These are phyloP conservation scores for Lamproptera curius DNA, from an alignment of 2,888 invertebrate genomes.

Conservation along the genomic window DNA sequence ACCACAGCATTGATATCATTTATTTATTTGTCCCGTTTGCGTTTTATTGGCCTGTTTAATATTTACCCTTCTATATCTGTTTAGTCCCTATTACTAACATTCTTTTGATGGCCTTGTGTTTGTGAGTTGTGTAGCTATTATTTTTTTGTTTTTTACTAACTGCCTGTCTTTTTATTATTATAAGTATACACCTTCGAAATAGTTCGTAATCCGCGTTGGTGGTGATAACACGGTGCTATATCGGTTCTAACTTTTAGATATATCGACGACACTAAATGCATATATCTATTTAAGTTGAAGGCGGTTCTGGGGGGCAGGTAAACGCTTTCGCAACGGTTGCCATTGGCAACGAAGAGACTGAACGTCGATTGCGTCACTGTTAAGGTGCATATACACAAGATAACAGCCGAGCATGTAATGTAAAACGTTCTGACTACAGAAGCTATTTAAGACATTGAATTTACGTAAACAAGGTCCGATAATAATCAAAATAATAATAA, in stretches of 20 bases:
- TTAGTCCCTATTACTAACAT: constrained; percentile 53
- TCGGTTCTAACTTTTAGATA: constrained; percentile 40
- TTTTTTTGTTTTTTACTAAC: constrained; percentile 52
- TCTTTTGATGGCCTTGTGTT: constrained; percentile 48
- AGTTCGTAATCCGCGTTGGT: constrained; percentile 46
- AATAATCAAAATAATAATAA: too few relatives aligned
- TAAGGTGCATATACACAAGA: too few relatives aligned
- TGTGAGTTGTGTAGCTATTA: constrained; percentile 43
- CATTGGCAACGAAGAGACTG: constrained; percentile 40
- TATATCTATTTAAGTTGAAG: constrained; percentile 43
- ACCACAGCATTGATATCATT: constrained; percentile 31
- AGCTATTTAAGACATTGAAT: too few relatives aligned
- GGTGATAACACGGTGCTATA: constrained; percentile 68
- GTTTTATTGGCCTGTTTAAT: constrained; percentile 24
- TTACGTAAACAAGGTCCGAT: too few relatives aligned
- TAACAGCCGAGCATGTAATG: too few relatives aligned
- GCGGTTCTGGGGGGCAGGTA: constrained; percentile 44
- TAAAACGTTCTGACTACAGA: too few relatives aligned
- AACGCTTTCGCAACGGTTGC: constrained; percentile 41
- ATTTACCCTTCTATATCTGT: constrained; percentile 23
- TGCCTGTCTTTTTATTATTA: constrained; percentile 43
- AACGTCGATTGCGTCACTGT: constrained; percentile 52
- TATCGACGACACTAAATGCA: constrained; percentile 31
- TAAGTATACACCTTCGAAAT: constrained; percentile 35
- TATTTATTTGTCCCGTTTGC: constrained; percentile 32